These are phyloP conservation scores for Lota lota DNA, from an alignment of 2,113 vertebrate genomes.

Conservation along the genomic window DNA sequence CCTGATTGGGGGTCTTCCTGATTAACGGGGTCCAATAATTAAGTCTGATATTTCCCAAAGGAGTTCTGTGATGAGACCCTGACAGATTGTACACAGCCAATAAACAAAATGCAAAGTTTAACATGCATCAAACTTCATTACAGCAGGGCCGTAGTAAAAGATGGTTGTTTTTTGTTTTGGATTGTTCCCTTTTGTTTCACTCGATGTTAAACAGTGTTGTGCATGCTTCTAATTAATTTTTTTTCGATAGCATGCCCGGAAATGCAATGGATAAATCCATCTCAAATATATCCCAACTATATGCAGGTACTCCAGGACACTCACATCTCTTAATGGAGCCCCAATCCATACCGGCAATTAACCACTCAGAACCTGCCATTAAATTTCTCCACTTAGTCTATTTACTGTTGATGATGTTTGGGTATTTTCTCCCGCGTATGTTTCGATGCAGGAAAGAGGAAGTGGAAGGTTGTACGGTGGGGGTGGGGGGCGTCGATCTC, in stretches of 20 bases:
- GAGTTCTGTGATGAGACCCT: conserved; percentile 51
- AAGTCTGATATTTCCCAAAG: conserved; percentile 65
- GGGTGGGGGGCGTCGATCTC: conserved; percentile 46
- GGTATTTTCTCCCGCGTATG: conserved; percentile 35
- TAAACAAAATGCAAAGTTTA: conserved; percentile 25
- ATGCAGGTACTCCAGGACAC: conserved; percentile 49
- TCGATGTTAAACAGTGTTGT: conserved; percentile 30
- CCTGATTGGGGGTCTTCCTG: conserved; percentile 9
- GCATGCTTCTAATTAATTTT: conserved; percentile 47
- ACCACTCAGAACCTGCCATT: conserved; percentile 69
- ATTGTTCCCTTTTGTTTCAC: conserved; percentile 15
- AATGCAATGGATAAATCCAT: conserved; percentile 69
- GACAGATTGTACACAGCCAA: conserved; percentile 51
- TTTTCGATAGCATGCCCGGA: conserved; percentile 51
- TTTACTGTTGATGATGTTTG: conserved; percentile 56
- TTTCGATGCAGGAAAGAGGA: conserved; percentile 27
- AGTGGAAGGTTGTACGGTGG: conserved; percentile 34
- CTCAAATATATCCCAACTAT: conserved; percentile 64
- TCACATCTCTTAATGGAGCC: conserved; percentile 72
- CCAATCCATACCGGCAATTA: conserved; percentile 71
- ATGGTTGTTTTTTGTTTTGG: conserved; percentile 11
- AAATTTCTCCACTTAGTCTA: conserved; percentile 66
- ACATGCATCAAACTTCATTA: too few relatives aligned
- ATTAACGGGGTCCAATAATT: conserved; percentile 71
- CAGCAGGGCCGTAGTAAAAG: too few relatives aligned